Conservation (phyloP, 2,113 vertebrate genomes). For the Gnathonemus echidnorhynchus region DNA sequence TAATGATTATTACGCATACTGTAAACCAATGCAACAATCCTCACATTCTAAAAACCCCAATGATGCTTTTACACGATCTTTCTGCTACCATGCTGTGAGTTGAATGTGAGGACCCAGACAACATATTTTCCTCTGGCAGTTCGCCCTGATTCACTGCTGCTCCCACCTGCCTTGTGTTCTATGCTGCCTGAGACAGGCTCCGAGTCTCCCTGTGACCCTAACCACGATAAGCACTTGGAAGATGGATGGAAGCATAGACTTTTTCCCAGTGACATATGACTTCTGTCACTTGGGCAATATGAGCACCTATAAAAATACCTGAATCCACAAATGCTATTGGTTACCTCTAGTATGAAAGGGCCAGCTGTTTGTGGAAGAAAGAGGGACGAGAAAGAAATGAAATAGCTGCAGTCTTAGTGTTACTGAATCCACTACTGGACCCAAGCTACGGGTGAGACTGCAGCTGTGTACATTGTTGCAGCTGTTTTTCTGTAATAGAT, state of each 20-base stretch:
- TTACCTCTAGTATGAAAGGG: background rate
- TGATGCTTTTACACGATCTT: background rate
- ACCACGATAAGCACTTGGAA: background rate
- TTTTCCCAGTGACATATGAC: background rate
- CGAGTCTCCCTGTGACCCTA: background rate
- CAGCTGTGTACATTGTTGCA: background rate
- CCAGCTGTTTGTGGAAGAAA: background rate
- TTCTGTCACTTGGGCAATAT: background rate
- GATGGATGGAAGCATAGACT: background rate
- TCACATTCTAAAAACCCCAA: background rate
- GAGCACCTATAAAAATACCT: background rate
- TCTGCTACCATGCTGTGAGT: background rate
- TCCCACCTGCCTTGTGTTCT: background rate
- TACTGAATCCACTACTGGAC: background rate
- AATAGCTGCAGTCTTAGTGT: background rate
- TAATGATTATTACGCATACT: background rate
- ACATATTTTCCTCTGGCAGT: background rate
- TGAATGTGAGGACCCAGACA: background rate
- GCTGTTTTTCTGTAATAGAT: background rate
- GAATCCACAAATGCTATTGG: background rate
- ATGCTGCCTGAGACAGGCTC: background rate
- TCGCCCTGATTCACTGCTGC: background rate
- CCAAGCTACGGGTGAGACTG: background rate
- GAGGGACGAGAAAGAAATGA: background rate
- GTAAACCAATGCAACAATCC: background rate